These are phyloP conservation scores for Mythimna lalbum DNA, from an alignment of 2,888 invertebrate species.

Conservation along the genomic window DNA sequence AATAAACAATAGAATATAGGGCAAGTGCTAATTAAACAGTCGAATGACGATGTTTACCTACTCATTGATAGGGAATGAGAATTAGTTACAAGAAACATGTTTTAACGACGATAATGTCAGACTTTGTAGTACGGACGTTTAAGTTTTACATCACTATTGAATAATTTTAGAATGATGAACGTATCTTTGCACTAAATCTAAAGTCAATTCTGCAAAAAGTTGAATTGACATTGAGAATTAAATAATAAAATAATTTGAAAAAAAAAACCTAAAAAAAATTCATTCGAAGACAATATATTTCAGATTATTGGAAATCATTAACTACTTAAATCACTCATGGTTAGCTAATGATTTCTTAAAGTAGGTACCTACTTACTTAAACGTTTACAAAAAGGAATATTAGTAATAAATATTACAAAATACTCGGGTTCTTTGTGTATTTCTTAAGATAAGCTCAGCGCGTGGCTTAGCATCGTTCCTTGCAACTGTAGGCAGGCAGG, in stretches of 20 bases:
- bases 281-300: not conserved
- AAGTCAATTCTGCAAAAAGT: constrained; percentile 1
- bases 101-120: constrained; percentile 30
- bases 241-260: not conserved
- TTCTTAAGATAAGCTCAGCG: constrained; percentile 14
- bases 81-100: constrained; percentile 44
- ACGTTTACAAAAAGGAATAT: not conserved
- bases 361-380: not conserved
- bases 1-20: constrained; percentile 57
- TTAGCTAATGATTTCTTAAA: constrained; percentile 31
- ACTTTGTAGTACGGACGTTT: constrained; percentile 31
- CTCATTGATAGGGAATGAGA: constrained; percentile 60
- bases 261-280: not conserved
- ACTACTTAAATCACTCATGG: not conserved
- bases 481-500: not conserved
- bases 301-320: constrained; percentile 18
- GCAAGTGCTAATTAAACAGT: constrained; percentile 63
- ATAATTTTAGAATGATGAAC: not conserved
- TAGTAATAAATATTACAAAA: constrained; percentile 9
- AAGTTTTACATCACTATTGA: not conserved
- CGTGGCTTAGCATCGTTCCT: constrained; percentile 5
- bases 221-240: not conserved
- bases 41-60: constrained; percentile 55
- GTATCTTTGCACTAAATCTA: not conserved
- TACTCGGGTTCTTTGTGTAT: not conserved